Percentiles rank a stretch among this genome's conserved stretches.
Conservation (phyloP, 1,140 invertebrate genomes). For the Stegodyphus mimosarum region DNA sequence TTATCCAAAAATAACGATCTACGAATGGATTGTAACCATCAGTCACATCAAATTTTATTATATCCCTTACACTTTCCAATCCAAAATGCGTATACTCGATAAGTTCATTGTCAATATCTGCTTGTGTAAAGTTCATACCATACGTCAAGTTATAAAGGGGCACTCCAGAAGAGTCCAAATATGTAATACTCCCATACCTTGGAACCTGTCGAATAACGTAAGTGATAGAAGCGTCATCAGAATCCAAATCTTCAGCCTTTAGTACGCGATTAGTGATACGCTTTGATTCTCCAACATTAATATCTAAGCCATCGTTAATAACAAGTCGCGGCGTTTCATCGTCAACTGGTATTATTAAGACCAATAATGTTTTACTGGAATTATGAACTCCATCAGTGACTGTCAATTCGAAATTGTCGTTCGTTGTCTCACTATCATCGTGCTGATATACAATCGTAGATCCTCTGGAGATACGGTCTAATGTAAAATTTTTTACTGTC, state of each 20-base stretch:
- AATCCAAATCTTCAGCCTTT: slow-evolving; percentile 69
- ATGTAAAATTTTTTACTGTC: slow-evolving; percentile 66
- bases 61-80: slow-evolving; percentile 66
- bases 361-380: slow-evolving; percentile 66
- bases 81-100: slow-evolving; percentile 69
- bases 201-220: slow-evolving; percentile 67
- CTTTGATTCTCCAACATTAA: slow-evolving; percentile 66
- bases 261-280: slow-evolving; percentile 67
- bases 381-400: slow-evolving; percentile 68
- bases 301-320: slow-evolving; percentile 68
- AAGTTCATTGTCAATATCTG: slow-evolving; percentile 66
- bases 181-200: slow-evolving; percentile 66
- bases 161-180: slow-evolving; percentile 51
- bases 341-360: slow-evolving; percentile 68
- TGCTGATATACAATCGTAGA: slow-evolving; percentile 69
- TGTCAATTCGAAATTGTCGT: slow-evolving; percentile 67
- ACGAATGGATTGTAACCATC: slow-evolving; percentile 69
- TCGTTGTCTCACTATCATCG: slow-evolving; percentile 68
- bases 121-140: slow-evolving; percentile 68
- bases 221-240: slow-evolving; percentile 65
- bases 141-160: slow-evolving; percentile 66
- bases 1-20: slow-evolving; percentile 69
- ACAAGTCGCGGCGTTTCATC: slow-evolving; percentile 69
- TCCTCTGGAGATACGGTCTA: slow-evolving; percentile 66
- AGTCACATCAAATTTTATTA: slow-evolving; percentile 69